phyloP scores from a whole-genome alignment of 2,888 invertebrate species.

The Drosophila mayaguana region DNA sequence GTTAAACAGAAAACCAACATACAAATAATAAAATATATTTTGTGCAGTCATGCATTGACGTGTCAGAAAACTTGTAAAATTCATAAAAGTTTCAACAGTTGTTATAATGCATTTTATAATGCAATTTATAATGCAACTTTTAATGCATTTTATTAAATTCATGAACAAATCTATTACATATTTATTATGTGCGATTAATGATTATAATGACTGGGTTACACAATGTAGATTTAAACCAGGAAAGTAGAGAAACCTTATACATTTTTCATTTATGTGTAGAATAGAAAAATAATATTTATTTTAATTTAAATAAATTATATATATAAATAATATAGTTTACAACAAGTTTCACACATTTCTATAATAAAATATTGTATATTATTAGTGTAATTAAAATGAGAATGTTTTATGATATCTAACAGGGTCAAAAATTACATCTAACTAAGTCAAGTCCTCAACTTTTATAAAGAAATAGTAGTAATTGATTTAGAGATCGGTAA shows the following conservation, averaged over 20 bases:
- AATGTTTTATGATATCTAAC: background rate
- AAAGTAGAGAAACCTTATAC: background rate
- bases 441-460: background rate
- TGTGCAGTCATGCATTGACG: too few relatives aligned
- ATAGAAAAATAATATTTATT: background rate
- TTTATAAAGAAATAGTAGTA: background rate
- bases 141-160: background rate
- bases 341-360: background rate
- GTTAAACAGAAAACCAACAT: too few relatives aligned
- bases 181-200: background rate
- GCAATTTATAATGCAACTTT: too few relatives aligned
- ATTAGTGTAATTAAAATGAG: background rate
- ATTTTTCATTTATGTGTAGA: background rate
- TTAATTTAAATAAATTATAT: too few relatives aligned
- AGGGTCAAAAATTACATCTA: background rate
- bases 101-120: too few relatives aligned
- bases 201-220: background rate
- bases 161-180: background rate
- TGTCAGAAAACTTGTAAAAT: background rate
- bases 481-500: conserved; percentile 7
- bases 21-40: too few relatives aligned
- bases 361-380: background rate
- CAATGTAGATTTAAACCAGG: too few relatives aligned
- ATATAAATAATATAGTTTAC: background rate
- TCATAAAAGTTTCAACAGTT: too few relatives aligned